phyloP scores from a whole-genome alignment of 2,113 vertebrate genomes.

The Albula goreensis region DNA sequence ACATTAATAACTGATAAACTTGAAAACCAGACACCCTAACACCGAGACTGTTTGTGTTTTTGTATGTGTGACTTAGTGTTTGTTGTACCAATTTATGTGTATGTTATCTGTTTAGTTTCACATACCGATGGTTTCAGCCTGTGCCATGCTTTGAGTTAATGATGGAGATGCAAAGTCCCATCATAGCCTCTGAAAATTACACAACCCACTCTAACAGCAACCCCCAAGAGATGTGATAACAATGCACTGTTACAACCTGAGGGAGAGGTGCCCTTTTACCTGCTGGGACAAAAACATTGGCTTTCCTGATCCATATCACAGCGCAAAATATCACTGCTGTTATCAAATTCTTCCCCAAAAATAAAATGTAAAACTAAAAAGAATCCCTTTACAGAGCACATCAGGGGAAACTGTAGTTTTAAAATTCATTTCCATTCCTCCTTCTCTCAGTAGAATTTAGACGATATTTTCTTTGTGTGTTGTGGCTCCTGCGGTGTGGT shows the following conservation, averaged over 20 bases:
- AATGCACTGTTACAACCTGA: not conserved
- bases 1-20: too few species aligned
- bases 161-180: not conserved
- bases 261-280: not conserved
- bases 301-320: not conserved
- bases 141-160: too few species aligned
- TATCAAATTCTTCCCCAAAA: not conserved
- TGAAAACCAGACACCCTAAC: too few species aligned
- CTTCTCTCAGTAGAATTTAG: constrained; percentile 4
- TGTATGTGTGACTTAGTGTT: not conserved
- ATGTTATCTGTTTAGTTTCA: not conserved
- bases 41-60: too few species aligned
- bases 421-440: not conserved
- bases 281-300: not conserved
- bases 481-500: not conserved
- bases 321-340: not conserved
- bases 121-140: too few species aligned
- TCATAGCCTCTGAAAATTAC: not conserved
- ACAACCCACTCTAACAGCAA: not conserved
- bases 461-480: constrained; percentile 5
- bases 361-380: not conserved
- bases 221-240: not conserved
- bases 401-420: not conserved
- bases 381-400: not conserved
- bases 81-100: not conserved